Evolutionary conservation across 1,140 invertebrate species (phyloP), one percentile per base, ranked within the genome.

Genomic region (Drosophila ambigua): DNA sequence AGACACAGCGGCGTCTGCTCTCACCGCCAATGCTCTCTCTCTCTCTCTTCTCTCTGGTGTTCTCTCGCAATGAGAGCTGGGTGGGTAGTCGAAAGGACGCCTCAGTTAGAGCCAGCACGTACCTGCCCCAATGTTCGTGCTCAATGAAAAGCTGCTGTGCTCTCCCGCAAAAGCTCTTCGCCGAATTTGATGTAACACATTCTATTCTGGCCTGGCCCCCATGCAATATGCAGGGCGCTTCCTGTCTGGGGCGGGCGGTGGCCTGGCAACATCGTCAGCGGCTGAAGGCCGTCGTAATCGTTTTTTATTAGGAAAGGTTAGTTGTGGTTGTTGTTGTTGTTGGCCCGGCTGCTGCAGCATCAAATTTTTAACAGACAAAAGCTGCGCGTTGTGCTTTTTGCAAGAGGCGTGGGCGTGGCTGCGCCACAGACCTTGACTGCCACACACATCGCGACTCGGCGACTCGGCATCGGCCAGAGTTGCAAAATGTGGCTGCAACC

Each of bases 261-360:
- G 20, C 24, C 13, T n/a, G 15, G 11, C 46, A 23, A 20, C 55
- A 54, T 53, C 57, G 45, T 39, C 62, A 51, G 66, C 51, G 49
- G 43, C 78, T 87, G 81, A 85, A 85, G 82, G 81, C 78, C 81
- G 78, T 77, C 79, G 69, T 63, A 81, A 87, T 85, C 63, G 75
- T 78, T 85, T 78, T 81, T 80, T 68, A 85, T 85, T 85, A 85
- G 82, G 65, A 85, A 87, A 87, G 78, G 78, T 85, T 87, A 87
- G 82, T 87, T 85, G 81, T 82, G 65, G 74, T 82, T 81, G 57
- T 61, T 68, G 52, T 67, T 72, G 63, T 69, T 53, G 57, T 51
- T 62, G 63, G 48, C 41, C 45, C 65, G 55, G 23, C 58, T 44
- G 60, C 55, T 67, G 65, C 61, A 72, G 51, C 49, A 57, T 49